phyloP scores from a whole-genome alignment of 2,888 invertebrate species.

The Axea sp. region DNA sequence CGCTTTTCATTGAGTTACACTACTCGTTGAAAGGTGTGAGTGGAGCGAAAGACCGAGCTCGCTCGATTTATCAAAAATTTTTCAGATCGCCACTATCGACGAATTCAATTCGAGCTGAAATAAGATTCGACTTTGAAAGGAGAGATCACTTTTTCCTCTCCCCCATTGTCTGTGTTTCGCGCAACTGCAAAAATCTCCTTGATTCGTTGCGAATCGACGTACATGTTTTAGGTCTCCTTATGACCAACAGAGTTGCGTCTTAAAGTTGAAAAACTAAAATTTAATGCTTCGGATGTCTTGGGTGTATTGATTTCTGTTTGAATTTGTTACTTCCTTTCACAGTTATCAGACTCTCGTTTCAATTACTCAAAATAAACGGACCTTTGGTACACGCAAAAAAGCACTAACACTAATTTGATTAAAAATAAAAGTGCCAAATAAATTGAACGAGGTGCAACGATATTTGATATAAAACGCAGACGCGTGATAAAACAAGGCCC shows the following conservation, averaged over 20 bases:
- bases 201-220: constrained; percentile 20
- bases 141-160: constrained; percentile 31
- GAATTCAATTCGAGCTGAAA: constrained; percentile 69
- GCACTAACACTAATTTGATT: no score
- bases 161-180: constrained; percentile 26
- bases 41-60: constrained; percentile 5
- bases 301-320: no score
- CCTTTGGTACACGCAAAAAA: no score
- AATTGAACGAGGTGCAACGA: no score
- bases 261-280: neutral
- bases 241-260: neutral
- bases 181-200: constrained; percentile 24
- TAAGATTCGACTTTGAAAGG: constrained; percentile 64
- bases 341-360: no score
- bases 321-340: no score
- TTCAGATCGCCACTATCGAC: constrained; percentile 71
- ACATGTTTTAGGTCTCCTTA: constrained; percentile 3
- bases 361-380: no score
- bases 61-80: constrained; percentile 69
- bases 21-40: neutral
- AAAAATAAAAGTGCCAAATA: no score
- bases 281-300: no score
- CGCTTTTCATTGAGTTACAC: constrained; percentile 67
- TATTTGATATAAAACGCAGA: no score
- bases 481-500: no score